phyloP scores from a whole-genome alignment of 2,113 vertebrate species.

The Hippoglossus stenolepis region DNA sequence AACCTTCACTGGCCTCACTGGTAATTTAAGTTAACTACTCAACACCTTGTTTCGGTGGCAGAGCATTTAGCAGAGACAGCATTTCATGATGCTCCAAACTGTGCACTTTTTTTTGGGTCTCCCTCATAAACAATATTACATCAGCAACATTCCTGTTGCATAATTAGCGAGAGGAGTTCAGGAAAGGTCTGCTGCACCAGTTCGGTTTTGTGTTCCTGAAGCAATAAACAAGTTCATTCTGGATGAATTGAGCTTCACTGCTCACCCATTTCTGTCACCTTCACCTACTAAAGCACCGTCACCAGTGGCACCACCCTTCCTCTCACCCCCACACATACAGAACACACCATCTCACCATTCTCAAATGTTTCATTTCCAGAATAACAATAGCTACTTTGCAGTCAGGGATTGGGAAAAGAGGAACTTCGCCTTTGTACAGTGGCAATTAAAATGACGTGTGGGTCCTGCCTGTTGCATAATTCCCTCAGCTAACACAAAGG shows the following conservation, averaged over 20 bases:
- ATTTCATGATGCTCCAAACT: constrained; percentile 7
- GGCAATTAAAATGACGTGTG: constrained; percentile 79
- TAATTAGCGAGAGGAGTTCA: constrained; percentile 53
- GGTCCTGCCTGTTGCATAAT: constrained; percentile 75
- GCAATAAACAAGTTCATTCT: constrained; percentile 29
- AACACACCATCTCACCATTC: constrained; percentile 44
- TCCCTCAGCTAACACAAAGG: constrained; percentile 77
- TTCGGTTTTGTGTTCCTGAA: constrained; percentile 22
- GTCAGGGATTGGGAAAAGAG: constrained; percentile 35
- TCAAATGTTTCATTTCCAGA: constrained; percentile 43
- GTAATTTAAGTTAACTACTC: constrained; percentile 26
- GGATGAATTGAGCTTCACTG: constrained; percentile 16
- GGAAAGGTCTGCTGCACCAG: constrained; percentile 24
- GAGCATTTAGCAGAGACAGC: constrained; percentile 24
- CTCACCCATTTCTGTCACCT: constrained; percentile 28
- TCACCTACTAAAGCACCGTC: not conserved
- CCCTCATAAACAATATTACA: constrained; percentile 36
- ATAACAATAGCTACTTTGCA: constrained; percentile 59
- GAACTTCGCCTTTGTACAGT: constrained; percentile 58
- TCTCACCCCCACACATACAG: constrained; percentile 5
- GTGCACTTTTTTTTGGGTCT: not conserved
- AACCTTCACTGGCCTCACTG: not conserved
- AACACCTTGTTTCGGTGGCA: not conserved
- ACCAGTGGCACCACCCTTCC: constrained; percentile 1
- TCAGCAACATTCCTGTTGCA: constrained; percentile 56